Evolutionary conservation across 2,113 vertebrate genomes (phyloP), one percentile per base, ranked within the genome.

Genomic region (Pygathrix nemaeus): DNA sequence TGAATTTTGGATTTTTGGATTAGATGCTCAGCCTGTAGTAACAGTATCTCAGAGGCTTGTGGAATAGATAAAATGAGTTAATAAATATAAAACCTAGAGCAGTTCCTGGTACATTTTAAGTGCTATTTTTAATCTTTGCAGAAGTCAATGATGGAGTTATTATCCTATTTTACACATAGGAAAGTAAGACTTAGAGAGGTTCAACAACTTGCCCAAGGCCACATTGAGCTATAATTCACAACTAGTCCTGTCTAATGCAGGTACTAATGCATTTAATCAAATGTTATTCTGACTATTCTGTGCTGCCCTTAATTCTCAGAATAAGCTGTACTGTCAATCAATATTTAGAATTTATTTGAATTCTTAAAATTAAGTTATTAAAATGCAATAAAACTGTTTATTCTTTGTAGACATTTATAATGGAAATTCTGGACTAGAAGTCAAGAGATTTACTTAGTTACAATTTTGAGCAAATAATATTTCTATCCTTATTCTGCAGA

Each of bases 391-490:
- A 82, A 72, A 38, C 72, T 55, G 16, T 70, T 95, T 95, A n/a
- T 94, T 96, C 79, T 96, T 81, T 87, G 43, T 95, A 78, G 84
- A 30, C 78, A 17, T 95, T 84, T 93, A 66, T 89, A 72, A 27
- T 88, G 52, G 48, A 84, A 83, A 84, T 64, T 90, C 43, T 92
- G 27, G 64, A n/a, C 35, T 83, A 66, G 76, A 92, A 96, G n/a
- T 93, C 72, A 93, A 64, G 72, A 87, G 11, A 32, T 25, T 25
- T 88, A 79, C 50, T 52, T 88, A 40, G 35, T 86, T 92, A 78
- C 64, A 92, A 87, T 95, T 97, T 97, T 92, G 45, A 75, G 38
- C 40, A 95, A 82, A 85, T 95, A 38, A 93, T 97, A 20, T 94
- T 82, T 76, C 66, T 97, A 57, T 70, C 23, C 50, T 78, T 35